These are phyloP conservation scores for Philopotamus ludificatus DNA, from an alignment of 1,140 invertebrate genomes.

Conservation along the genomic window DNA sequence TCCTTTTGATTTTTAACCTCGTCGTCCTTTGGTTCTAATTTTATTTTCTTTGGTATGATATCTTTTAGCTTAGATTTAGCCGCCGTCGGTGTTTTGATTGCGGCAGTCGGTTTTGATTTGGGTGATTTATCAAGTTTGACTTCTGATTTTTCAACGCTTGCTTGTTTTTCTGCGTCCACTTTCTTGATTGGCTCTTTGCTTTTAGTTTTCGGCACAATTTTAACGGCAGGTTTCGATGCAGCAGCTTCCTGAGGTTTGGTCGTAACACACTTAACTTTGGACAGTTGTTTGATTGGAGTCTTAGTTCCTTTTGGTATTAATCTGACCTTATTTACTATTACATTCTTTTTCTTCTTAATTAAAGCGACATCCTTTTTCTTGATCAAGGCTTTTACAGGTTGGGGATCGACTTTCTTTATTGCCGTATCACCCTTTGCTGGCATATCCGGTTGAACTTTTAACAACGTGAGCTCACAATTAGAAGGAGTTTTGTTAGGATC, in stretches of 20 bases:
- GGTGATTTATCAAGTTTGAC: slow-evolving; percentile 1
- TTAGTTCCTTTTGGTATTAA: slow-evolving; percentile 17
- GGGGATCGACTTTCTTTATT: not conserved
- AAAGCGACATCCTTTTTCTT: too few species aligned
- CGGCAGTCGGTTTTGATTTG: not conserved
- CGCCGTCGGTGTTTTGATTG: not conserved
- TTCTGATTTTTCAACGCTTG: slow-evolving; percentile 19
- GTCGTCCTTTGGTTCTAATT: slow-evolving; percentile 22
- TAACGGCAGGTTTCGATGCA: too few species aligned
- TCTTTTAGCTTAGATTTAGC: slow-evolving; percentile 12
- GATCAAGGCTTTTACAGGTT: not conserved
- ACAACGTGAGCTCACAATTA: not conserved
- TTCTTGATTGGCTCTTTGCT: slow-evolving; percentile 10
- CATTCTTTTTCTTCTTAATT: too few species aligned
- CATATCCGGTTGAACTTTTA: slow-evolving; percentile 23
- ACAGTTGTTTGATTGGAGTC: not conserved
- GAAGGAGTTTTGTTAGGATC: slow-evolving; percentile 12
- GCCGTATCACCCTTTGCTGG: not conserved
- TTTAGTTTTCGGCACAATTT: too few species aligned
- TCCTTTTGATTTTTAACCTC: not conserved
- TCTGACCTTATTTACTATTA: not conserved
- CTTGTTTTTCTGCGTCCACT: slow-evolving; percentile 15
- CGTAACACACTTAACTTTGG: too few species aligned
- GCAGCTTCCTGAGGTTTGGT: too few species aligned
- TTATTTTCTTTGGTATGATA: slow-evolving; percentile 24